Percentiles rank a stretch among this genome's conserved stretches.
Conservation (phyloP, 2,888 invertebrate species). For the Diaphora mendica region DNA sequence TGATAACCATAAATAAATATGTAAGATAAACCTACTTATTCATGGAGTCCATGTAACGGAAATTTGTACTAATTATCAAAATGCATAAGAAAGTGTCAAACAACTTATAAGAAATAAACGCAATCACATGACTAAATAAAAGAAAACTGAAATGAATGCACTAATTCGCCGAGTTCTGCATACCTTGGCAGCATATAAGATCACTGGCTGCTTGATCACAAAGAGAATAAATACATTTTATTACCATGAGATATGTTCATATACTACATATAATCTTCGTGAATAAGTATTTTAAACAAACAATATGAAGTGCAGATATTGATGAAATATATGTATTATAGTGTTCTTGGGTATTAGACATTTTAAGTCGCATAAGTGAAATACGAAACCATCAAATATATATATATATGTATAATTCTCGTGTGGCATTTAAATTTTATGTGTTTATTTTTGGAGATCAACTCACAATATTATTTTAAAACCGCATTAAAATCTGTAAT, state of each 20-base stretch:
- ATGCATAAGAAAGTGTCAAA: conserved; percentile 12
- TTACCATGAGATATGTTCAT: conserved; percentile 28
- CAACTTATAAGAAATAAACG: conserved; percentile 26
- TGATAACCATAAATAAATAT: background rate
- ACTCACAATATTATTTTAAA: background rate
- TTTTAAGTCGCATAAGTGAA: conserved; percentile 20
- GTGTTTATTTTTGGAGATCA: background rate
- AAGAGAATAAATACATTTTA: conserved; percentile 77
- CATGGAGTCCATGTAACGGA: background rate
- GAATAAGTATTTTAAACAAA: conserved; percentile 16
- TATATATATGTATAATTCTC: background rate
- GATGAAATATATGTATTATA: conserved; percentile 20
- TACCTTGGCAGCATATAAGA: conserved; percentile 87
- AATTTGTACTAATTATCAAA: conserved; percentile 2
- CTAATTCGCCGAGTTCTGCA: conserved; percentile 57
- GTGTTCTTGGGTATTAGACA: conserved; percentile 18
- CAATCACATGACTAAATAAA: conserved; percentile 36
- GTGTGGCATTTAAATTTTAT: background rate
- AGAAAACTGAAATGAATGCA: conserved; percentile 36
- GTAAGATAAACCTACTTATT: too few species aligned
- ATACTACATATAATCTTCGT: conserved; percentile 4
- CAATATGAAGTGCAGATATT: conserved; percentile 27
- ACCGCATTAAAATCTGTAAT: background rate
- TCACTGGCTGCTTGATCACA: conserved; percentile 84
- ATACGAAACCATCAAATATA: conserved; percentile 7